Evolutionary conservation across 2,797 vertebrate genomes (phyloP).

Genomic region (Anguilla obscura): DNA sequence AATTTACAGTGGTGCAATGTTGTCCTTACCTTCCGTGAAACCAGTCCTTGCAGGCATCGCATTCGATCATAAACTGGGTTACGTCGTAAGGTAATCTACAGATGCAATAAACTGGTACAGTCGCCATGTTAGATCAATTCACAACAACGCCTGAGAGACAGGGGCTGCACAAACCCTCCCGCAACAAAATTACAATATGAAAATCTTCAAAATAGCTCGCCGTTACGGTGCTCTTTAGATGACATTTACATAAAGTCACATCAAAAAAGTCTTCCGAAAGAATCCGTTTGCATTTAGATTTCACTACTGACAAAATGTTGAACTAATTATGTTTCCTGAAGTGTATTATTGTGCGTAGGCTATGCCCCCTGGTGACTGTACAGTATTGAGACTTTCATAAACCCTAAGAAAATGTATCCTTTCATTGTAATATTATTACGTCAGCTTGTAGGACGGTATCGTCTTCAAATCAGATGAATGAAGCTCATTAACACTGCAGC

Average conservation of each 20-base stretch:
- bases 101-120: slow-evolving; percentile 98
- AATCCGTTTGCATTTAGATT: slow-evolving; percentile 34
- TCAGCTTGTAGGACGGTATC: slow-evolving; percentile 64
- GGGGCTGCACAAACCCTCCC: slow-evolving; percentile 74
- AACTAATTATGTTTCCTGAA: slow-evolving; percentile 68
- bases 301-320: slow-evolving; percentile 47
- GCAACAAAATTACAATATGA: slow-evolving; percentile 70
- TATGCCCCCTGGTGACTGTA: slow-evolving; percentile 81
- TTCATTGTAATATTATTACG: slow-evolving; percentile 63
- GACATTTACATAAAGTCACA: slow-evolving; percentile 55
- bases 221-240: slow-evolving; percentile 50
- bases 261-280: slow-evolving; percentile 27
- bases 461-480: slow-evolving; percentile 59
- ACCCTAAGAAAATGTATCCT: slow-evolving; percentile 65
- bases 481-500: slow-evolving; percentile 51
- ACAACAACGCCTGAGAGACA: slow-evolving; percentile 77
- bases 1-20: slow-evolving; percentile 44
- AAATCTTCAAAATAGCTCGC: slow-evolving; percentile 63
- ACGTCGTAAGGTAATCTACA: slow-evolving; percentile 98
- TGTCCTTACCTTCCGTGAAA: slow-evolving; percentile 92
- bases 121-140: slow-evolving; percentile 95
- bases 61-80: slow-evolving; percentile 98
- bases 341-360: slow-evolving; percentile 70
- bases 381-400: slow-evolving; percentile 67
- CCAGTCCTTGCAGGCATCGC: slow-evolving; percentile 97